Evolutionary conservation across 2,888 invertebrate genomes (phyloP).

Genomic region (Agelastica alni): DNA sequence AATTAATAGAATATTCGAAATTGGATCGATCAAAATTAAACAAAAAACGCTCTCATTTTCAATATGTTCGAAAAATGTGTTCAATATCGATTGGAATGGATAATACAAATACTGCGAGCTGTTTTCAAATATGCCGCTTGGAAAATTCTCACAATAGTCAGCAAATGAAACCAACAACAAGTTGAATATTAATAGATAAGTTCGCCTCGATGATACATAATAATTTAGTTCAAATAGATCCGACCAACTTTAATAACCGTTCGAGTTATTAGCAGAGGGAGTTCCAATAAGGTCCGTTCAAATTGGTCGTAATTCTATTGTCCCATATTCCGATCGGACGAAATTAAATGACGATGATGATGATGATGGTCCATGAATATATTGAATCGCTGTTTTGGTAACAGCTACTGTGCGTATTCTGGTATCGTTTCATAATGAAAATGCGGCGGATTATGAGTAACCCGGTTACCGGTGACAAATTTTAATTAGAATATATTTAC

Average conservation of each 20-base stretch:
- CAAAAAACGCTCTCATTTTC: too few relatives aligned
- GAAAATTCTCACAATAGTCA: too few relatives aligned
- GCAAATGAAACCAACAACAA: slow-evolving; percentile 7
- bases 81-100: too few relatives aligned
- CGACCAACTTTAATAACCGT: slow-evolving; percentile 24
- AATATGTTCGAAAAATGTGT: too few relatives aligned
- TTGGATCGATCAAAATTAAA: too few relatives aligned
- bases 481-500: too few relatives aligned
- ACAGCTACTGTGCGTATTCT: not conserved
- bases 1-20: too few relatives aligned
- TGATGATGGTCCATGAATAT: slow-evolving; percentile 21
- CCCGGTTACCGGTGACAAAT: slow-evolving; percentile 7
- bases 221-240: slow-evolving; percentile 10
- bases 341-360: slow-evolving; percentile 25
- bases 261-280: slow-evolving; percentile 25
- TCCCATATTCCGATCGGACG: slow-evolving; percentile 13
- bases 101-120: too few relatives aligned
- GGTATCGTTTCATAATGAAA: slow-evolving; percentile 13
- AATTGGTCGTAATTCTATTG: slow-evolving; percentile 25
- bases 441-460: not conserved
- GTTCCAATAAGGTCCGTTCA: slow-evolving; percentile 24
- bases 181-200: slow-evolving; percentile 5
- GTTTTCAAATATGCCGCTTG: too few relatives aligned
- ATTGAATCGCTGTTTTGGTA: slow-evolving; percentile 14
- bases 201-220: slow-evolving; percentile 1